Evolutionary conservation across 2,113 vertebrate genomes (phyloP).

Genomic region (Taurulus bubalis): DNA sequence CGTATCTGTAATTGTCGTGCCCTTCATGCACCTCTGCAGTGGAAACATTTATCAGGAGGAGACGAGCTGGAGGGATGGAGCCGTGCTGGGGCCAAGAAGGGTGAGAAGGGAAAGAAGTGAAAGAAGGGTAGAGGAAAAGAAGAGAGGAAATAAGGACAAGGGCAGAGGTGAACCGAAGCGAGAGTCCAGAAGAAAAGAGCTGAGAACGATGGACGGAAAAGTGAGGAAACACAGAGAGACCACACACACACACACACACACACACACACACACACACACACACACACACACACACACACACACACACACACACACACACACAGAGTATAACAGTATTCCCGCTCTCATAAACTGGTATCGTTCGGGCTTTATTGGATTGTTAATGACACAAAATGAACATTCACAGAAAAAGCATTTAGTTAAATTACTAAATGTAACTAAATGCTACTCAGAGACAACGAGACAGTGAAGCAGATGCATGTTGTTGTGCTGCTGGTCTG

Average conservation of each 20-base stretch:
- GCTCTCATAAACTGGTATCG: background rate
- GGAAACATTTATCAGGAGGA: slow-evolving; percentile 62
- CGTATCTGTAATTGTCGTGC: slow-evolving; percentile 26
- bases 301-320: slow-evolving; percentile 1
- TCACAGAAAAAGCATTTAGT: background rate
- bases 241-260: background rate
- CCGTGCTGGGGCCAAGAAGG: background rate
- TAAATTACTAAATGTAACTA: no score
- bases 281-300: background rate
- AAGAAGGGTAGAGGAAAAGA: background rate
- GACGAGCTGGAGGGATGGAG: slow-evolving; percentile 14
- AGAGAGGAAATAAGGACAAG: slow-evolving; percentile 1
- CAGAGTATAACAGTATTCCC: background rate
- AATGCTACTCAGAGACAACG: no score
- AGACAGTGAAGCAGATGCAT: background rate
- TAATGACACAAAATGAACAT: background rate
- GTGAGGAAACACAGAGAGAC: background rate
- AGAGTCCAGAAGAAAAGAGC: slow-evolving; percentile 9
- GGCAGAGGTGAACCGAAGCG: slow-evolving; percentile 18
- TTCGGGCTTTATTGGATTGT: background rate
- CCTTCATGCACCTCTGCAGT: slow-evolving; percentile 47
- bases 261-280: background rate
- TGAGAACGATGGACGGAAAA: slow-evolving; percentile 16
- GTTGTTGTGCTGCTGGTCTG: background rate
- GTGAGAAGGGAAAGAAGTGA: slow-evolving; percentile 16